Conservation (phyloP, 2,888 invertebrate genomes). For the Hoplodrina blanda region DNA sequence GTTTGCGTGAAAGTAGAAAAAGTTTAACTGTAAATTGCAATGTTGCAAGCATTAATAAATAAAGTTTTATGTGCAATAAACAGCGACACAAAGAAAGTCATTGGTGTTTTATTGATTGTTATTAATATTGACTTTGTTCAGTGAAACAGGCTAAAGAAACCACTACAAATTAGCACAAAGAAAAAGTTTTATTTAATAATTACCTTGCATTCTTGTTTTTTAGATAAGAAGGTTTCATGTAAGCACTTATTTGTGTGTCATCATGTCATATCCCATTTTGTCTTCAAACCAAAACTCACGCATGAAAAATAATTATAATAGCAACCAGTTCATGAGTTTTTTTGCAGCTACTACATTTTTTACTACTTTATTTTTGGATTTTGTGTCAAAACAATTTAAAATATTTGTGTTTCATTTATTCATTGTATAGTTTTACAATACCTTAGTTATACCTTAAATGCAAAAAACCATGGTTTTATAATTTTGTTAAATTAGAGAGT, state of each 20-base stretch:
- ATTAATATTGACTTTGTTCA: constrained; percentile 15
- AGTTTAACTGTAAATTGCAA: constrained; percentile 60
- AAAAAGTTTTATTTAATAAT: no score
- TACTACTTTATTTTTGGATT: neutral
- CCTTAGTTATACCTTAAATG: no score
- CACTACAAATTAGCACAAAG: neutral
- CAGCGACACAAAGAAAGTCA: neutral
- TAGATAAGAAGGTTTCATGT: no score
- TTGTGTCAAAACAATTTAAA: neutral
- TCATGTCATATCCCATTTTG: neutral
- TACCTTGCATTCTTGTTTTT: neutral
- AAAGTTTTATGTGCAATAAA: constrained; percentile 37
- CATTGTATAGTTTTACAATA: neutral
- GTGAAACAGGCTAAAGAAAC: neutral
- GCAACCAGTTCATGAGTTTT: neutral
- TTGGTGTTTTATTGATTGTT: constrained; percentile 6
- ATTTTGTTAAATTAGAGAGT: neutral
- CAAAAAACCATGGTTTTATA: neutral
- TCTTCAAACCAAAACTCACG: neutral
- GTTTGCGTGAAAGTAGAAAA: constrained; percentile 66
- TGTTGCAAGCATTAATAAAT: constrained; percentile 61
- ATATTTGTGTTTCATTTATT: neutral
- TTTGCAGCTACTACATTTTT: neutral
- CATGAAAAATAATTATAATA: no score
- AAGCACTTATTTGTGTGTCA: no score